Conservation (phyloP, 2,888 invertebrate species). For the Andrena bicolor region DNA sequence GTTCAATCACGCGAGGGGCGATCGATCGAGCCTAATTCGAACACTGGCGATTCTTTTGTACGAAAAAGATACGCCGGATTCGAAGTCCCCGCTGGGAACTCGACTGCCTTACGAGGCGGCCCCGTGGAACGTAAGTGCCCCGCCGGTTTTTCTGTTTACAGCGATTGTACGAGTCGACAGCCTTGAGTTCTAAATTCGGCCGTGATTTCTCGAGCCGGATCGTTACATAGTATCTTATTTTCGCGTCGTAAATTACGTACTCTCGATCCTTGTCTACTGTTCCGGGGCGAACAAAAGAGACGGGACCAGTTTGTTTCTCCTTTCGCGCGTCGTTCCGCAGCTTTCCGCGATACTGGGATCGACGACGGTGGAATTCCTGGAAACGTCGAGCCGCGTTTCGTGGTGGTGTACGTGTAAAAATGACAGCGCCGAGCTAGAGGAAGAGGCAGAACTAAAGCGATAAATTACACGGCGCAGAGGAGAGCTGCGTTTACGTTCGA, state of each 20-base stretch:
- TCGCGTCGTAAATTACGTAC: conserved; percentile 16
- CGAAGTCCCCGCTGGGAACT: neutral
- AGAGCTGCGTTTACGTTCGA: neutral
- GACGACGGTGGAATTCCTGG: neutral
- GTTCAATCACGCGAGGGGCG: neutral
- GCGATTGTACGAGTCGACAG: neutral
- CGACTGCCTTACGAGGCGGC: conserved; percentile 23
- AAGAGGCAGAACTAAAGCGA: neutral
- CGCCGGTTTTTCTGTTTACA: conserved; percentile 28
- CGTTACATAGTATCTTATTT: conserved; percentile 57
- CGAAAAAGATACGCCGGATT: neutral
- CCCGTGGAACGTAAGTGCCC: conserved; percentile 25
- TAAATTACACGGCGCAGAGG: neutral
- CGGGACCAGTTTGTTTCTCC: conserved; percentile 1
- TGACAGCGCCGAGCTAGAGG: neutral
- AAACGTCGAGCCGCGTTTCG: neutral
- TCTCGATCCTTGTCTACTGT: neutral
- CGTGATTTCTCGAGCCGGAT: conserved; percentile 40
- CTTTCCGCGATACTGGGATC: conserved; percentile 1
- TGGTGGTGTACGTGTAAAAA: neutral
- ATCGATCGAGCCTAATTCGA: conserved; percentile 27
- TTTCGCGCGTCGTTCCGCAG: neutral
- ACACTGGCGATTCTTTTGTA: neutral
- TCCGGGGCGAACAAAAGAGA: neutral
- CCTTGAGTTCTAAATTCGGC: conserved; percentile 61